A percentile compares a stretch with the other conserved stretches of the same genome.
Evolutionary conservation across 2,113 vertebrate species (phyloP).

Genomic region (Mixornis gularis): DNA sequence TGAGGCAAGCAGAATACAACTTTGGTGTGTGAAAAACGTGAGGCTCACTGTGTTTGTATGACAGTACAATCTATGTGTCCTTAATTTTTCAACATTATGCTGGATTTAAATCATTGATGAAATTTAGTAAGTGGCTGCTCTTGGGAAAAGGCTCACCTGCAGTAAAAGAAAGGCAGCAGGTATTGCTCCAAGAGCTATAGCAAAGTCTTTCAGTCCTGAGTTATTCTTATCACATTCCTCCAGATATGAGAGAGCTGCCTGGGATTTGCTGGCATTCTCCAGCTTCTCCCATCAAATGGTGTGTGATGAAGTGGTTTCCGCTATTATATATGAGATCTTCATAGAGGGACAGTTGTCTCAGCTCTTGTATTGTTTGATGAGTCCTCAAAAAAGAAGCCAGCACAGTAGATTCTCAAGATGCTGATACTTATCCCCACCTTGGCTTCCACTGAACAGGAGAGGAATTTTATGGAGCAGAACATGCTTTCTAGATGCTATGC

Average conservation of each 20-base stretch:
- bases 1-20: not conserved
- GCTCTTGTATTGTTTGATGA: not conserved
- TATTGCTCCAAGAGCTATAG: not conserved
- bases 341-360: not conserved
- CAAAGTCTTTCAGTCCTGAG: not conserved
- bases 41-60: not conserved
- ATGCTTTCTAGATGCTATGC: not conserved
- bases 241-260: not conserved
- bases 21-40: not conserved
- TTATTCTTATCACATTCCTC: not conserved
- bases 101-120: not conserved
- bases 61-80: not conserved
- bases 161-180: not conserved
- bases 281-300: not conserved
- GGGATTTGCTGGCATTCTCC: not conserved
- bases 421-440: not conserved
- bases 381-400: not conserved
- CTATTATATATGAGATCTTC: not conserved
- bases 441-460: not conserved
- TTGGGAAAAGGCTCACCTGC: not conserved
- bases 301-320: not conserved
- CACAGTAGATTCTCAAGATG: not conserved
- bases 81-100: not conserved
- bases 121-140: not conserved
- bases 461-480: not conserved